Conservation (phyloP, 2,888 invertebrate species). For the Parnassius glacialis region DNA sequence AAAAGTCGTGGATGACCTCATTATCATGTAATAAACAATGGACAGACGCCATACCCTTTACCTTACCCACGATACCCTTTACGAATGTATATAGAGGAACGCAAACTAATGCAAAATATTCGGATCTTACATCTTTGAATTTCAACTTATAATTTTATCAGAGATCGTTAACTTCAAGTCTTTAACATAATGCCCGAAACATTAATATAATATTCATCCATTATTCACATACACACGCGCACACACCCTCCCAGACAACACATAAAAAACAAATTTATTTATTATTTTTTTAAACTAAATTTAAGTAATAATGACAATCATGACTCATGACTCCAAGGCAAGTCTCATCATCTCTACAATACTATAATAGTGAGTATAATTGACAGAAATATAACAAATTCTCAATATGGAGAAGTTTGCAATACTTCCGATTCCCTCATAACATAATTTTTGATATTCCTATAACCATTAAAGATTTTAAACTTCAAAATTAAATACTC, state of each 20-base stretch:
- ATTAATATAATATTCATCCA: constrained; percentile 6
- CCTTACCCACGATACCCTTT: no score
- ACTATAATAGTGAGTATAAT: constrained; percentile 14
- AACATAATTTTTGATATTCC: no score
- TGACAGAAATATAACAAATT: constrained; percentile 1
- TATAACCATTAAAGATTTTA: background rate
- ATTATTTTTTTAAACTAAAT: constrained; percentile 4
- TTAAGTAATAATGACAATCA: constrained; percentile 4
- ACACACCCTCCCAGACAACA: background rate
- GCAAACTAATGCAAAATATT: constrained; percentile 9
- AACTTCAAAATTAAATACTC: background rate
- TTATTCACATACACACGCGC: constrained; percentile 4
- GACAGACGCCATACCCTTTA: constrained; percentile 1
- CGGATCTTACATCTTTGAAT: background rate
- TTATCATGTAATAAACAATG: constrained; percentile 1
- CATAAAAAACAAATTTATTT: background rate
- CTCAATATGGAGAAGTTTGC: no score
- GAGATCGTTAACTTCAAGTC: constrained; percentile 33
- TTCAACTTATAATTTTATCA: constrained; percentile 22
- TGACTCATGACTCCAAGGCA: constrained; percentile 16
- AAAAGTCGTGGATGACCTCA: no score
- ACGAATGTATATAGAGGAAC: constrained; percentile 17
- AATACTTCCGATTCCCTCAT: no score
- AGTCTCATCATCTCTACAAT: constrained; percentile 28
- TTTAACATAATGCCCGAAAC: constrained; percentile 28